Evolutionary conservation across 2,113 vertebrate genomes (phyloP), one percentile per base, ranked within the genome.

Genomic region (Cebidichthys violaceus): DNA sequence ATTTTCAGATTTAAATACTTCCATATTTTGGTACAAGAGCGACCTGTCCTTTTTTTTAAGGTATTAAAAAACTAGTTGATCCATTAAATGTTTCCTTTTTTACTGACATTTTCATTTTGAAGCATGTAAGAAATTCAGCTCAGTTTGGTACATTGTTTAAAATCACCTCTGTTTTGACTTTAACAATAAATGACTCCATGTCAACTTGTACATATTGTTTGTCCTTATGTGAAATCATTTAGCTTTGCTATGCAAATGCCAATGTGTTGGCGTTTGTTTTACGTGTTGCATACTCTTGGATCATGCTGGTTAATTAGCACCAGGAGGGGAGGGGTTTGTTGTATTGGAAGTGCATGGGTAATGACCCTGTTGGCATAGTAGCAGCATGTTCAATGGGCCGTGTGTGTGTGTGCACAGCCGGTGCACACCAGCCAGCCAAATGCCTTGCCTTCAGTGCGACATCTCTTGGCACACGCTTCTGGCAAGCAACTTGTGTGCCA

Each of bases 311-410:
- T 93, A 92, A 94, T 96, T 94, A 91, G 91, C 88, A 84, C 79
- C 82, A 52, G 74, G 79, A 90, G 88, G 91, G 92, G 89, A 89
- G 92, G 93, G 87, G 91, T 92, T 89, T 92, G 92, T 93, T 94
- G 87, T 93, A 92, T 93, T 94, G 88, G 88, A 89, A 83, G 86
- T 88, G 89, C 91, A 93, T 94, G 91, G 88, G 83, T 93, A 94
- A 93, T 93, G 91, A 93, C 90, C 90, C 91, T 92, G 93, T 95
- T 96, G 94, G 94, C 94, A 96, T 95, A 94, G 93, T 88, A 93
- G 92, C 93, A 45, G 86, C 87, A 88, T 94, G 92, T 90, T 94
- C 93, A 94, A 95, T 94, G 92, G 92, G 86, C 90, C 72, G 86
- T 94, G 91, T 90, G 88, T 92, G 76, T 94, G 91, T 90, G 88